Evolutionary conservation across 2,797 vertebrate genomes (phyloP).

Genomic region (Holocentrus rufus): DNA sequence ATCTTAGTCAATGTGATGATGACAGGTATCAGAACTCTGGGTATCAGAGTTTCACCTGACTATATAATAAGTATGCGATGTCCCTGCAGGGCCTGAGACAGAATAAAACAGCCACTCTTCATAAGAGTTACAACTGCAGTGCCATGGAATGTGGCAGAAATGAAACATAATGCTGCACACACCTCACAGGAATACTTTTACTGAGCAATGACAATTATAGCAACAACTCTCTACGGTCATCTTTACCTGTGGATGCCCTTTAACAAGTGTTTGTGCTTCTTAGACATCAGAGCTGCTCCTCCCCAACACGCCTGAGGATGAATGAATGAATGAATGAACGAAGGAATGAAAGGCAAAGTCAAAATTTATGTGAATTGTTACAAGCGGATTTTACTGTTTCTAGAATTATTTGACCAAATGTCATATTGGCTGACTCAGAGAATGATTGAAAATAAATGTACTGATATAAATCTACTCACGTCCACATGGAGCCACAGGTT

Average conservation of each 20-base stretch:
- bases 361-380: no score
- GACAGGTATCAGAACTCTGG: no score
- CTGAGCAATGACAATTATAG: no score
- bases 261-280: constrained; percentile 81
- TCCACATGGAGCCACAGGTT: constrained; percentile 80
- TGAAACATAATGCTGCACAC: no score
- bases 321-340: not conserved
- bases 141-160: not conserved
- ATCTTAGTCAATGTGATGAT: not conserved
- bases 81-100: not conserved
- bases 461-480: constrained; percentile 21
- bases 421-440: not conserved
- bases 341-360: not conserved
- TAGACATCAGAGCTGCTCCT: constrained; percentile 86
- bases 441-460: no score
- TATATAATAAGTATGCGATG: not conserved
- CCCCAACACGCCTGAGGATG: constrained; percentile 88
- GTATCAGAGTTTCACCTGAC: not conserved
- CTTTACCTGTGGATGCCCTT: constrained; percentile 86
- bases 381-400: no score
- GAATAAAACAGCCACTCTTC: not conserved
- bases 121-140: not conserved
- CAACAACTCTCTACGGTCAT: no score
- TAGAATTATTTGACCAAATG: no score
- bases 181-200: not conserved